Evolutionary conservation across 2,797 vertebrate genomes (phyloP), one percentile per base, ranked within the genome.

Genomic region (Phrynocephalus forsythii): DNA sequence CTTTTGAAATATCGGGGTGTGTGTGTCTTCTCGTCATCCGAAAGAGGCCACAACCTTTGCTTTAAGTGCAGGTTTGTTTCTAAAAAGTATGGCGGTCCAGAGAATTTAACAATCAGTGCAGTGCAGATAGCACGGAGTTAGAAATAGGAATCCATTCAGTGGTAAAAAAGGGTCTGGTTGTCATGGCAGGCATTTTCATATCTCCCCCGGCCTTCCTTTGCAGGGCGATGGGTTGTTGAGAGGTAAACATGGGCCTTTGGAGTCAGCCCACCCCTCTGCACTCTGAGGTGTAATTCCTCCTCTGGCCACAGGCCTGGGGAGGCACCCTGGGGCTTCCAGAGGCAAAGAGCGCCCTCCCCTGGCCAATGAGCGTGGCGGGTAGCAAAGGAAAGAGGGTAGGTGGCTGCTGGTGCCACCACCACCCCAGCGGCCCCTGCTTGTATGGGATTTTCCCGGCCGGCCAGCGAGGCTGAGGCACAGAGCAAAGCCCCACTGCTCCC

Each of bases 1-100:
- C 90, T 94, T 93, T 94, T 60, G 52, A 93, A 92, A 91, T 86
- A 91, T 2, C 92, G 91, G 80, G 86, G 87, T 66, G 92, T 92
- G 68, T 92, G 92, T 89, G 52, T 93, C 96, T 92, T 95, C 96
- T 91, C 83, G 52, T 22, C 89, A 91, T 94, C 92, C 28, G 91
- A 81, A 81, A 30, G 63, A 56, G 93, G 91, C 94, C 26, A 50
- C 91, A 79, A 87, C 91, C 94, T 93, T 84, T 86, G 60, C 82
- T 95, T 92, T n/a, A 52, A 91, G 87, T 0, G 66, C 0, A 2
- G 22, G 3, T 52, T 13, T 0, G n/a, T 56, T 56, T 56, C 13
- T 56, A 56, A 56, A 44, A 56, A 56, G 11, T 2, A 0, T 56
- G 52, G 5, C 13, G 52, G 52, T 13, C 52, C 52, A 44, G 3